Percentiles rank a stretch among this genome's conserved stretches.
Evolutionary conservation across 2,113 vertebrate species (phyloP).

Genomic region (Pterocles gutturalis): DNA sequence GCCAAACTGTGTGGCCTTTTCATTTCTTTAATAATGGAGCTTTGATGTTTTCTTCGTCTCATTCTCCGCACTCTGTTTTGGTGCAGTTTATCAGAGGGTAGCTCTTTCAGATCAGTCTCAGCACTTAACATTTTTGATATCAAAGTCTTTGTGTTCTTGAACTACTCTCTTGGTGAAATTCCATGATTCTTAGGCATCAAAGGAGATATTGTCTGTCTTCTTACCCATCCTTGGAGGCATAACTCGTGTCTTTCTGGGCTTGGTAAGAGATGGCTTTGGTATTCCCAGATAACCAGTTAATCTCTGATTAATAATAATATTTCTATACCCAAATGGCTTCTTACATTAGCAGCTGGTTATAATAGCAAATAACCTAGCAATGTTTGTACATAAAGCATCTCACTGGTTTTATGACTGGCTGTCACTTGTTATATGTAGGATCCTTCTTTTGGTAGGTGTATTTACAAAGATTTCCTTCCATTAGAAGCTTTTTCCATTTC

Average conservation of each 20-base stretch:
- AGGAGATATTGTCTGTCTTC: background rate
- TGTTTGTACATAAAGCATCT: conserved; percentile 11
- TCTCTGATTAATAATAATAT: conserved; percentile 47
- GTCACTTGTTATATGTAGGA: background rate
- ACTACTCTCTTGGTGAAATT: background rate
- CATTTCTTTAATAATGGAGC: background rate
- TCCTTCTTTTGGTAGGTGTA: background rate
- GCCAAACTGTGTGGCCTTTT: background rate
- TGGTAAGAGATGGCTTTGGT: background rate
- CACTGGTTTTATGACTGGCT: background rate
- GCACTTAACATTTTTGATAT: background rate
- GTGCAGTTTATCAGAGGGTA: background rate
- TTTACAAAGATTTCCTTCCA: background rate
- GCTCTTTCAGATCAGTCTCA: background rate
- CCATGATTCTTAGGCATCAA: background rate
- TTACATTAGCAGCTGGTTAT: conserved; percentile 31
- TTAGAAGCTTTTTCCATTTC: background rate
- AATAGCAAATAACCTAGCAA: conserved; percentile 49
- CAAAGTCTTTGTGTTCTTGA: background rate
- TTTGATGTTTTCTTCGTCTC: background rate
- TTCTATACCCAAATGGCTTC: conserved; percentile 27
- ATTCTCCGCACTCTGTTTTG: background rate
- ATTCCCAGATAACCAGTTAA: conserved; percentile 59
- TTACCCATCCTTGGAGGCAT: background rate
- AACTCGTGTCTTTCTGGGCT: background rate